Evolutionary conservation across 1,140 invertebrate genomes (phyloP), one percentile per base, ranked within the genome.

Genomic region (Linepithema humile): DNA sequence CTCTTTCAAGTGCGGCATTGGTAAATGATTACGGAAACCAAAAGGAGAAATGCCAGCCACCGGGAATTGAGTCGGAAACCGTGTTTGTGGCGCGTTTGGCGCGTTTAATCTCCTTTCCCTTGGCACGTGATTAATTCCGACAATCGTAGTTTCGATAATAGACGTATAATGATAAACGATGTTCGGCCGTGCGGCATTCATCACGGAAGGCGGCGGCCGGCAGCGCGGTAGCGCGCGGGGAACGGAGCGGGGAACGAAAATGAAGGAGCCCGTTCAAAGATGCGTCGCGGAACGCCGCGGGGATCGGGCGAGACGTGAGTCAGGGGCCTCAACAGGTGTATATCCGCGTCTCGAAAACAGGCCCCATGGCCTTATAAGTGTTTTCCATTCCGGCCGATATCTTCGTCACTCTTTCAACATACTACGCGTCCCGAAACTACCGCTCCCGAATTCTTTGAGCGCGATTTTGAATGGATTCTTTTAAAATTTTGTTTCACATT

Each of bases 161-260:
- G 85, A 23, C 67, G 67, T 87, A 72, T 87, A 88, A 88, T 84
- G 86, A 88, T 84, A 87, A 88, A 87, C 85, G 85, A 87, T 67
- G 70, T 45, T 75, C 65, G 73, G 17, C 32, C 83, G 74, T 73
- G 82, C 55, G 67, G 75, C 70, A 69, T 48, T 82, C 53, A 74
- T 57, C 77, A 64, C 69, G 50, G 50, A 53, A 45, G 43, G 78
- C 59, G 62, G 62, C 17, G 74, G 32, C n/a, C 35, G 15, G 23
- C 29, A 5, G 55, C 15, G 43, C 5, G 48, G 35, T 10, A 3
- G 72, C 17, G 53, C 29, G 9, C 40, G 35, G 26, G 38, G 74
- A 73, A 67, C 77, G 45, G 32, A 45, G 7, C 43, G 69, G 40
- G 29, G 82, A 69, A 84, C 59, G 67, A 77, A 87, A 88, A 88